Conservation (phyloP, 64 coral and sea anemone species). For the Montipora sp. region DNA sequence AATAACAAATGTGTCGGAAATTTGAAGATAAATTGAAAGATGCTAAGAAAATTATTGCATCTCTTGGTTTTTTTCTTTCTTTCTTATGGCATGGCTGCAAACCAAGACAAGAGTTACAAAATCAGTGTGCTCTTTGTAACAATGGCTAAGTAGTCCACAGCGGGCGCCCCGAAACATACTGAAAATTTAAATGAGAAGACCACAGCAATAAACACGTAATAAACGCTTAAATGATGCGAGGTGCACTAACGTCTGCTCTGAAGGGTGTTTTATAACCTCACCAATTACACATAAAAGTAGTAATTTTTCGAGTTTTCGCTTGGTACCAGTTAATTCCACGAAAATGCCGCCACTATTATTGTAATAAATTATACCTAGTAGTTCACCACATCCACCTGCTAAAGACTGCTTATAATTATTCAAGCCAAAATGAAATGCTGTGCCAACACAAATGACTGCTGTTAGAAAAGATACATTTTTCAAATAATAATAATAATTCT, state of each 20-base stretch:
- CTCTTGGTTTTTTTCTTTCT: no score
- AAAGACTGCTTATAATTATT: neutral
- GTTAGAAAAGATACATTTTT: neutral
- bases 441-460: neutral
- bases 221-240: no score
- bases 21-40: no score
- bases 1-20: no score
- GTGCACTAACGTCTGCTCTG: no score
- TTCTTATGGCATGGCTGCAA: no score
- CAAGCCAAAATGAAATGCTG: neutral
- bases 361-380: slow-evolving; percentile 4
- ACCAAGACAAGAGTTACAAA: neutral
- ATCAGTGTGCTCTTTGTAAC: neutral
- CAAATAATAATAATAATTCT: neutral
- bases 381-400: slow-evolving; percentile 1
- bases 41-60: no score
- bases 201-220: no score
- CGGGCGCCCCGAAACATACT: neutral
- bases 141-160: slow-evolving; percentile 16
- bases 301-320: neutral
- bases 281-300: no score
- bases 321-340: neutral
- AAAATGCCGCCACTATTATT: neutral
- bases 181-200: neutral
- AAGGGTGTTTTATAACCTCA: no score